phyloP scores from a whole-genome alignment of 2,113 vertebrate species.

The Labeo rohita region DNA sequence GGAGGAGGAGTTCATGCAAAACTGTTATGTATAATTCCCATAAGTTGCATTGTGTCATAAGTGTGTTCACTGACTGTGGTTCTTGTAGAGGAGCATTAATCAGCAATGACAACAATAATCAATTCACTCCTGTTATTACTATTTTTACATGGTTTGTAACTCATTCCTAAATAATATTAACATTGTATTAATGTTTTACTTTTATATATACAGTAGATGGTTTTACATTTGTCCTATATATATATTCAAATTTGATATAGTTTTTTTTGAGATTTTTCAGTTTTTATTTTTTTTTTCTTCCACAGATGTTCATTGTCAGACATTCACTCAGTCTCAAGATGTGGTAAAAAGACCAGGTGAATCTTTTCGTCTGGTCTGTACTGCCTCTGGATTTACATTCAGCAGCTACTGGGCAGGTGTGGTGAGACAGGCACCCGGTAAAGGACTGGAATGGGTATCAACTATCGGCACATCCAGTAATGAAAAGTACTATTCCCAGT shows the following conservation, averaged over 20 bases:
- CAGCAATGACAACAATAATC: background rate
- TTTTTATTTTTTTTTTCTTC: background rate
- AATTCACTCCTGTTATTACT: background rate
- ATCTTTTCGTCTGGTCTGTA: slow-evolving; percentile 31
- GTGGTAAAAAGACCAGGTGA: slow-evolving; percentile 10
- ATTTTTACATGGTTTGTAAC: background rate
- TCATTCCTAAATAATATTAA: background rate
- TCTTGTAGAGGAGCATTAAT: background rate
- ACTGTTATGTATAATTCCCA: background rate
- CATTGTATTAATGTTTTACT: no score
- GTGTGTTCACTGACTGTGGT: background rate
- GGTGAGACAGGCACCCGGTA: slow-evolving; percentile 14
- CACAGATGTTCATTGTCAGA: slow-evolving; percentile 15
- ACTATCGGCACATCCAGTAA: background rate
- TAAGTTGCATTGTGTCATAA: background rate
- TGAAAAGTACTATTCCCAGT: slow-evolving; percentile 13
- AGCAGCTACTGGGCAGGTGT: background rate
- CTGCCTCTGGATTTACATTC: slow-evolving; percentile 20
- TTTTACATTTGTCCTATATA: no score
- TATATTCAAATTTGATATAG: background rate
- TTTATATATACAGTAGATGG: no score
- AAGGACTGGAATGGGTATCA: slow-evolving; percentile 44
- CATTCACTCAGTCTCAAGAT: slow-evolving; percentile 24
- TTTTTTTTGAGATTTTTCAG: background rate
- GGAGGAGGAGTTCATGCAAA: slow-evolving; percentile 26